Conservation (phyloP, 2,888 invertebrate genomes). For the Coremacera marginata region DNA sequence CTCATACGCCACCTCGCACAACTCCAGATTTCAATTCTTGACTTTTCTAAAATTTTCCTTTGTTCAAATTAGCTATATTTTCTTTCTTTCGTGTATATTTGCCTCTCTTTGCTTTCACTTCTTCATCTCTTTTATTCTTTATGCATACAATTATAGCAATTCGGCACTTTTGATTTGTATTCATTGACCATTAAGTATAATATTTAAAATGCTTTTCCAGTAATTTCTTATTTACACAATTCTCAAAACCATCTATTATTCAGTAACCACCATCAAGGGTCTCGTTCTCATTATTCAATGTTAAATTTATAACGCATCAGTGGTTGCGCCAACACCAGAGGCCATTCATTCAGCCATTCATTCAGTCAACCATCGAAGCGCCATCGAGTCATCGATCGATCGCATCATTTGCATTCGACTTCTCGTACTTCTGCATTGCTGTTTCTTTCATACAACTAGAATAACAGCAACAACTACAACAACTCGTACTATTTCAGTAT, state of each 20-base stretch:
- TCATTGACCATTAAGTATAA: conserved; percentile 16
- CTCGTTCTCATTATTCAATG: conserved; percentile 32
- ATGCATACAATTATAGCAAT: background rate
- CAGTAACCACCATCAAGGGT: conserved; percentile 14
- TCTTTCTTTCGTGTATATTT: background rate
- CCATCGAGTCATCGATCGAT: conserved; percentile 16
- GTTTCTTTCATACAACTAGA: background rate
- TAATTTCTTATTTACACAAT: conserved; percentile 33
- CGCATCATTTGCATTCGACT: conserved; percentile 25
- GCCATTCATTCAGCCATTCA: background rate
- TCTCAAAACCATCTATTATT: conserved; percentile 30
- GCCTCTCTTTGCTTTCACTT: background rate
- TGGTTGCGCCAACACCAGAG: conserved; percentile 27
- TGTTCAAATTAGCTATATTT: background rate
- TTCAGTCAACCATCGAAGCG: background rate
- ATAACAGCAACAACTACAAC: conserved; percentile 16
- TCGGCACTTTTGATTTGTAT: background rate
- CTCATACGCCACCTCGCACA: too few species aligned
- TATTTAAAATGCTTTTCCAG: conserved; percentile 24
- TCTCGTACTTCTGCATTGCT: conserved; percentile 13
- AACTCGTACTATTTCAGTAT: conserved; percentile 26
- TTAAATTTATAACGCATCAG: conserved; percentile 35
- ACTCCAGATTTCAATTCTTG: too few species aligned
- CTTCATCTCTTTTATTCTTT: background rate
- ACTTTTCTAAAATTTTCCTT: background rate